These are phyloP conservation scores for Drosophila paramelanica DNA, from an alignment of 2,888 invertebrate species.

Conservation along the genomic window DNA sequence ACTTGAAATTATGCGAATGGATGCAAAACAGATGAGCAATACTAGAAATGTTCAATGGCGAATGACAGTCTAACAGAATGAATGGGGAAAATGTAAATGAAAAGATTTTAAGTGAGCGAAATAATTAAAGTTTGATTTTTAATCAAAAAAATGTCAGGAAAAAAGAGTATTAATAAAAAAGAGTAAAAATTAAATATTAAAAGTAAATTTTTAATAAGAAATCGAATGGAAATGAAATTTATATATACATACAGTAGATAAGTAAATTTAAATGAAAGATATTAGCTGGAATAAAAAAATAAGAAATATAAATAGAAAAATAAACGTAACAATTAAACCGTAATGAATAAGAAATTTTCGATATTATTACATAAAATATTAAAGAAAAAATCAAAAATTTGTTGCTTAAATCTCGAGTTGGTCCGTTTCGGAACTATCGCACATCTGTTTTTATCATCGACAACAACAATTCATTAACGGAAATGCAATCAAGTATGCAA, in stretches of 20 bases:
- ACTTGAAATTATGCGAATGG: conserved; percentile 26
- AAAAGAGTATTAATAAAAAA: too few species aligned
- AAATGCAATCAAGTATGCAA: conserved; percentile 67
- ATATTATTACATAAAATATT: too few species aligned
- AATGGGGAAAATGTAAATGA: background rate
- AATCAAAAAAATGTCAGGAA: background rate
- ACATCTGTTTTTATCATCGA: conserved; percentile 50
- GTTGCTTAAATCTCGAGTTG: background rate
- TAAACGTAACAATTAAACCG: too few species aligned
- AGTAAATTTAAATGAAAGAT: background rate
- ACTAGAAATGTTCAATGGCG: conserved; percentile 16
- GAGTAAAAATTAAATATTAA: too few species aligned
- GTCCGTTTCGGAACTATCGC: conserved; percentile 26
- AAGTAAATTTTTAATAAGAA: too few species aligned
- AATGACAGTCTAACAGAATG: background rate
- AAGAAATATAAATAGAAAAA: too few species aligned
- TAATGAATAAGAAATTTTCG: too few species aligned
- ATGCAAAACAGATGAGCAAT: conserved; percentile 13
- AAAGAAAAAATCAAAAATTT: background rate
- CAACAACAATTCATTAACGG: conserved; percentile 56
- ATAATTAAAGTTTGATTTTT: background rate
- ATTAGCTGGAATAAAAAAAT: too few species aligned
- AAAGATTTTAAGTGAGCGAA: conserved; percentile 24
- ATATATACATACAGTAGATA: too few species aligned
- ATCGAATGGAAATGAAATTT: too few species aligned